phyloP scores from a whole-genome alignment of 2,797 vertebrate species.

The Clarias laeviceps region DNA sequence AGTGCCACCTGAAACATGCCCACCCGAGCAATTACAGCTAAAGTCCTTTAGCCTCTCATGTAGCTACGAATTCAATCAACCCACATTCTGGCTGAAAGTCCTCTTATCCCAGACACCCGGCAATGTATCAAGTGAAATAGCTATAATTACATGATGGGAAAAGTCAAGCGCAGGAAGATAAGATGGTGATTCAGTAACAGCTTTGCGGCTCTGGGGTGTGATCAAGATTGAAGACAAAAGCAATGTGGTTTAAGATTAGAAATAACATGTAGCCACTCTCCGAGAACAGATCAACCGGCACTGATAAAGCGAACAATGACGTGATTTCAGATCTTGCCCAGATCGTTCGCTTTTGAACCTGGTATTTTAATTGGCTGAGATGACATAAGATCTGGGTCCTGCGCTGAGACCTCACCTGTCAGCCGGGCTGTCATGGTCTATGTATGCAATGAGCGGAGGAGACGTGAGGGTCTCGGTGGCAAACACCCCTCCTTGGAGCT shows the following conservation, averaged over 20 bases:
- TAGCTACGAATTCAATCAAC: slow-evolving; percentile 48
- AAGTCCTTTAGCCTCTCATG: slow-evolving; percentile 48
- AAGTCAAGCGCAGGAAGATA: slow-evolving; percentile 16
- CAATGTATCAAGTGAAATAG: slow-evolving; percentile 40
- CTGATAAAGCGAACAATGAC: slow-evolving; percentile 52
- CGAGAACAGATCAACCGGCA: slow-evolving; percentile 35
- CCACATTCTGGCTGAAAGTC: slow-evolving; percentile 34
- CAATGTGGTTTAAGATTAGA: slow-evolving; percentile 52
- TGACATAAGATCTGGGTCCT: background rate
- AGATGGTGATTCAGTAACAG: slow-evolving; percentile 32
- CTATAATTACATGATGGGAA: slow-evolving; percentile 39
- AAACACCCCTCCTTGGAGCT: slow-evolving; percentile 97
- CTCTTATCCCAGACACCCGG: slow-evolving; percentile 35
- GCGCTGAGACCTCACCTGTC: slow-evolving; percentile 82
- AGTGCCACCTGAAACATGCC: slow-evolving; percentile 32
- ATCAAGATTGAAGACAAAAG: slow-evolving; percentile 36
- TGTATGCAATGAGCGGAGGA: slow-evolving; percentile 95
- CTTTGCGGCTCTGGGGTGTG: slow-evolving; percentile 26
- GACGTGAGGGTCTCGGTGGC: slow-evolving; percentile 95
- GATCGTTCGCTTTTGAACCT: slow-evolving; percentile 14
- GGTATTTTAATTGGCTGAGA: slow-evolving; percentile 38
- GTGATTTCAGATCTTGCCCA: background rate
- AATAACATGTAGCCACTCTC: slow-evolving; percentile 36
- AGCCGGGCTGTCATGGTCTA: slow-evolving; percentile 94
- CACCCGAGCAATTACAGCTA: slow-evolving; percentile 51